phyloP scores from a whole-genome alignment of 2,888 invertebrate genomes.

The Cosmorhoe ocellata region DNA sequence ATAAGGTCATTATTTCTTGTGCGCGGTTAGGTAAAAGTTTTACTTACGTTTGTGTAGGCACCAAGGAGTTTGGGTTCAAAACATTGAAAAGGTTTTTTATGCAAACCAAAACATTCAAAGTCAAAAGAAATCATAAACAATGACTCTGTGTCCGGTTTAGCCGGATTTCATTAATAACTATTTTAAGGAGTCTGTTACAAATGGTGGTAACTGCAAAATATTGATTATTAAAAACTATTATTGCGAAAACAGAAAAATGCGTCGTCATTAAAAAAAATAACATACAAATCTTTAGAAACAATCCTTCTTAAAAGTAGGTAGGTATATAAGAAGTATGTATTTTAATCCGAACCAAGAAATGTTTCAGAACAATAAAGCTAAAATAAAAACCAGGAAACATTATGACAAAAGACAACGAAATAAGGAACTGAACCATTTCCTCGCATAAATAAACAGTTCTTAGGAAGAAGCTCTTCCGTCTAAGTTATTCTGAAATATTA shows the following conservation, averaged over 20 bases:
- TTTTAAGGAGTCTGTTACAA: too few species aligned
- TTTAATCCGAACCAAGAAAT: neutral
- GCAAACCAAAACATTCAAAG: too few species aligned
- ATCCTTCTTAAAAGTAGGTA: too few species aligned
- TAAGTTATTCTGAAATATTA: slow-evolving; percentile 23
- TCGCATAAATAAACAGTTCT: slow-evolving; percentile 30
- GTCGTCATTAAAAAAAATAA: too few species aligned
- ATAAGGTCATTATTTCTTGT: slow-evolving; percentile 16
- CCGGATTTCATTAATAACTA: too few species aligned
- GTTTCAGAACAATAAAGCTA: slow-evolving; percentile 17
- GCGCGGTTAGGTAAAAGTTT: slow-evolving; percentile 11
- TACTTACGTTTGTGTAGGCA: slow-evolving; percentile 6
- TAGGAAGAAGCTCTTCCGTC: slow-evolving; percentile 12
- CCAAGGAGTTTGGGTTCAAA: neutral
- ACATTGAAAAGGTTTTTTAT: neutral
- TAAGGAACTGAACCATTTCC: slow-evolving; percentile 33
- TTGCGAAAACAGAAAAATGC: too few species aligned
- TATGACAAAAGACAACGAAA: slow-evolving; percentile 24
- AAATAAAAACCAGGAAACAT: slow-evolving; percentile 28
- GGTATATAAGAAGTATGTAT: too few species aligned
- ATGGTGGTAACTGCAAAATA: too few species aligned
- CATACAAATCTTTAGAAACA: too few species aligned
- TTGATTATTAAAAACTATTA: too few species aligned
- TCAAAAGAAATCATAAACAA: too few species aligned
- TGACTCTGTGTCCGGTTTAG: too few species aligned